Conservation (phyloP, 2,113 vertebrate genomes). For the Pangasianodon hypophthalmus region DNA sequence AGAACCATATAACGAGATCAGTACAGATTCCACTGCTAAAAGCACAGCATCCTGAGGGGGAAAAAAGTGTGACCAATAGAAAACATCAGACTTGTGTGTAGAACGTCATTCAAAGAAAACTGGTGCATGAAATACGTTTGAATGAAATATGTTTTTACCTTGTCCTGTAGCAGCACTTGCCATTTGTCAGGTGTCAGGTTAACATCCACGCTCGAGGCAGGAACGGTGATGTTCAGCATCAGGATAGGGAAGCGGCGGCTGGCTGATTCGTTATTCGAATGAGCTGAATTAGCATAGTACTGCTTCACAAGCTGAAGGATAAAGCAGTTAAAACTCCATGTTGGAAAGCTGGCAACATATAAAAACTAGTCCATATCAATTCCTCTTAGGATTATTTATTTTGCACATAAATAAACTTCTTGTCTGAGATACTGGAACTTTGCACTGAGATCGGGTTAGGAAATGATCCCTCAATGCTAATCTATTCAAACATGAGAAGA, state of each 20-base stretch:
- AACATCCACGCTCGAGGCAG: constrained; percentile 84
- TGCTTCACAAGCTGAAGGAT: constrained; percentile 80
- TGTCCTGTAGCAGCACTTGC: constrained; percentile 90
- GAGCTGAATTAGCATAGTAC: constrained; percentile 72
- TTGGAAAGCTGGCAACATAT: not conserved
- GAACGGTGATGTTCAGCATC: constrained; percentile 84
- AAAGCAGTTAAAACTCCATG: not conserved
- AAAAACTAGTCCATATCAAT: not conserved
- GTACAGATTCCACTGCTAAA: constrained; percentile 83
- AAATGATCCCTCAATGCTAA: constrained; percentile 86
- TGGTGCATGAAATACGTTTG: not conserved
- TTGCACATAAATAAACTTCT: constrained; percentile 66
- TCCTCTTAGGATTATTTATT: not conserved
- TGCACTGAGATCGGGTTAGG: constrained; percentile 83
- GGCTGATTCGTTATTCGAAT: constrained; percentile 73
- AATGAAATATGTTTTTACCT: constrained; percentile 71
- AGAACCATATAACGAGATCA: constrained; percentile 85
- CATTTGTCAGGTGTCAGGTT: constrained; percentile 96
- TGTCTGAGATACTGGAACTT: constrained; percentile 84
- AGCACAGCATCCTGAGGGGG: constrained; percentile 82
- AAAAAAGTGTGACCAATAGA: constrained; percentile 30
- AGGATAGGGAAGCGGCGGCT: constrained; percentile 81
- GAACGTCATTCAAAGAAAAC: not conserved
- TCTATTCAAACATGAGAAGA: constrained; percentile 70
- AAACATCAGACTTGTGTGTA: not conserved